phyloP scores from a whole-genome alignment of 2,797 vertebrate species.

The Oreonectes daqikongensis region DNA sequence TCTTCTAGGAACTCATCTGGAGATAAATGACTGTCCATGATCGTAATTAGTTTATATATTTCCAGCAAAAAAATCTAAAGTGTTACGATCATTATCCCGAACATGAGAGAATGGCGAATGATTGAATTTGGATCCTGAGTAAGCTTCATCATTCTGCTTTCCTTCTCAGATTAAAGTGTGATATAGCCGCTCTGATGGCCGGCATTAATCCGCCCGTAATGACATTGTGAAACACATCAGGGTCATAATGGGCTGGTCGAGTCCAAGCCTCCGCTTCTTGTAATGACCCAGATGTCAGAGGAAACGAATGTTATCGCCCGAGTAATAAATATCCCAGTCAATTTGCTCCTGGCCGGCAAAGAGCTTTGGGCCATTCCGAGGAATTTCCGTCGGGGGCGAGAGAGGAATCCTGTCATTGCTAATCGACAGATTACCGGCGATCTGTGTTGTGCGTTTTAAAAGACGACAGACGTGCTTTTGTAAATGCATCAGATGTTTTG shows the following conservation, averaged over 20 bases:
- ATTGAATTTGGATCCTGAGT: constrained; percentile 45
- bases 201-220: constrained; percentile 45
- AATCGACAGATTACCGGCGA: constrained; percentile 27
- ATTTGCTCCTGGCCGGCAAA: constrained; percentile 43
- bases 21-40: constrained; percentile 37
- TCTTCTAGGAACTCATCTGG: constrained; percentile 26
- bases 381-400: constrained; percentile 41
- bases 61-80: constrained; percentile 38
- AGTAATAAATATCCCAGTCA: constrained; percentile 50
- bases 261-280: constrained; percentile 43
- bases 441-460: constrained; percentile 10
- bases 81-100: constrained; percentile 46
- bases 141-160: constrained; percentile 46
- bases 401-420: constrained; percentile 30
- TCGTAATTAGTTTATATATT: constrained; percentile 47
- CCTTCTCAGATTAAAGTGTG: constrained; percentile 49
- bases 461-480: background rate
- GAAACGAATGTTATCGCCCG: constrained; percentile 43
- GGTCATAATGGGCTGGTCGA: constrained; percentile 42
- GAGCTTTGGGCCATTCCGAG: constrained; percentile 49
- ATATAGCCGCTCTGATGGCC: constrained; percentile 41
- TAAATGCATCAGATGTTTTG: background rate
- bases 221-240: constrained; percentile 49
- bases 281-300: constrained; percentile 49
- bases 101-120: constrained; percentile 47